These are phyloP conservation scores for Abrostola triplasia DNA, from an alignment of 2,888 invertebrate species.

Conservation along the genomic window DNA sequence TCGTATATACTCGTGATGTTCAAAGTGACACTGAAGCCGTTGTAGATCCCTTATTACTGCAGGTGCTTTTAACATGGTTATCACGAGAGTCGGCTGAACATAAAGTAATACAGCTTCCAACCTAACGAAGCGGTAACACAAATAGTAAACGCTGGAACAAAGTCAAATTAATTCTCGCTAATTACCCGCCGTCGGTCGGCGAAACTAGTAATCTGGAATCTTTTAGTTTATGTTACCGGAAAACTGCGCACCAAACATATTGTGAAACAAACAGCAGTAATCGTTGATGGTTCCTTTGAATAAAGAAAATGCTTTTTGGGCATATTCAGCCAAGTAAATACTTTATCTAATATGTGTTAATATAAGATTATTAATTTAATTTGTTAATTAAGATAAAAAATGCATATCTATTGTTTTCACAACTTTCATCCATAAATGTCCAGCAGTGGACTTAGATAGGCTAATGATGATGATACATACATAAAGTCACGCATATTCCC, in stretches of 20 bases:
- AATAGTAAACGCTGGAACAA: slow-evolving; percentile 52
- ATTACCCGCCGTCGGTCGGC: slow-evolving; percentile 39
- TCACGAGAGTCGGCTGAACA: slow-evolving; percentile 17
- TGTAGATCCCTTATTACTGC: slow-evolving; percentile 14
- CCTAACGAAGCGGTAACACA: slow-evolving; percentile 55
- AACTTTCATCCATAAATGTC: too few relatives aligned
- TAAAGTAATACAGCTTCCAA: slow-evolving; percentile 21
- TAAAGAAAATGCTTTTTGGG: slow-evolving; percentile 1
- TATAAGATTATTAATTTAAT: too few relatives aligned
- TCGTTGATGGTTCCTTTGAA: not conserved
- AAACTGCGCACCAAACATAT: slow-evolving; percentile 20
- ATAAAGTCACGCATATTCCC: too few relatives aligned
- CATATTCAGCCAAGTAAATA: not conserved
- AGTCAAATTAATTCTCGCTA: slow-evolving; percentile 53
- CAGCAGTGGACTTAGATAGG: too few relatives aligned
- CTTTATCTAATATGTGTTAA: too few relatives aligned
- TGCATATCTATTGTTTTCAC: too few relatives aligned
- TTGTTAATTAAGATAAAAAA: too few relatives aligned
- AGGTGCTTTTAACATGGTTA: slow-evolving; percentile 45
- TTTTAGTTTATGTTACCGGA: slow-evolving; percentile 36
- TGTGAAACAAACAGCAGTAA: slow-evolving; percentile 9
- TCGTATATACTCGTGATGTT: slow-evolving; percentile 41
- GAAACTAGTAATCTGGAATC: slow-evolving; percentile 37
- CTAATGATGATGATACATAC: too few relatives aligned
- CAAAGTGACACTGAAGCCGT: slow-evolving; percentile 40